These are phyloP conservation scores for Sialia sialis DNA, from an alignment of 2,113 vertebrate species.

Conservation along the genomic window DNA sequence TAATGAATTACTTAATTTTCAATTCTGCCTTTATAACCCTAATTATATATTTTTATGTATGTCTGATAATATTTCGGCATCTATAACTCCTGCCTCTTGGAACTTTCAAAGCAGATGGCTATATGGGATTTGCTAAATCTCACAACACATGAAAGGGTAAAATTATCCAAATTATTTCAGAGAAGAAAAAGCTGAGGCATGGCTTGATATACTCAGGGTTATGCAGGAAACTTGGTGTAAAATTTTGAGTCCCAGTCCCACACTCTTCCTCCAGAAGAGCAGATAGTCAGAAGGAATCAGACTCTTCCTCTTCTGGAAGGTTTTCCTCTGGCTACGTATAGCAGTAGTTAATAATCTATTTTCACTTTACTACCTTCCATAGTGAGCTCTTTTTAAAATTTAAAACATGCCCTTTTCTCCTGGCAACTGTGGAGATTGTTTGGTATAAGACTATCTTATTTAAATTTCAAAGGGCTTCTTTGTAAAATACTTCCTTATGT, in stretches of 20 bases:
- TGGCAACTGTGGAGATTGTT: neutral
- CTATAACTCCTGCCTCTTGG: neutral
- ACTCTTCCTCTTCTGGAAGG: neutral
- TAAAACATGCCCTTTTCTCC: neutral
- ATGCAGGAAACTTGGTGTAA: neutral
- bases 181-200: neutral
- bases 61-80: neutral
- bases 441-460: neutral
- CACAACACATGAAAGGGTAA: neutral
- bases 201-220: neutral
- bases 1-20: neutral
- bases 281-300: neutral
- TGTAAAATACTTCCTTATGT: slow-evolving; percentile 32
- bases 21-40: neutral
- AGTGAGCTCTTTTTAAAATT: neutral
- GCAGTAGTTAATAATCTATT: neutral
- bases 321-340: neutral
- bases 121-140: neutral
- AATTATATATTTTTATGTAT: neutral
- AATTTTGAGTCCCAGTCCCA: neutral
- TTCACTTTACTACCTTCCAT: neutral
- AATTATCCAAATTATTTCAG: neutral
- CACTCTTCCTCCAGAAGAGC: neutral
- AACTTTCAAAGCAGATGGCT: neutral
- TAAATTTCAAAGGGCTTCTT: slow-evolving; percentile 47